Evolutionary conservation across 37 sponge, comb jelly and placozoan species (phyloP).

Genomic region (Beroe forskalii): DNA sequence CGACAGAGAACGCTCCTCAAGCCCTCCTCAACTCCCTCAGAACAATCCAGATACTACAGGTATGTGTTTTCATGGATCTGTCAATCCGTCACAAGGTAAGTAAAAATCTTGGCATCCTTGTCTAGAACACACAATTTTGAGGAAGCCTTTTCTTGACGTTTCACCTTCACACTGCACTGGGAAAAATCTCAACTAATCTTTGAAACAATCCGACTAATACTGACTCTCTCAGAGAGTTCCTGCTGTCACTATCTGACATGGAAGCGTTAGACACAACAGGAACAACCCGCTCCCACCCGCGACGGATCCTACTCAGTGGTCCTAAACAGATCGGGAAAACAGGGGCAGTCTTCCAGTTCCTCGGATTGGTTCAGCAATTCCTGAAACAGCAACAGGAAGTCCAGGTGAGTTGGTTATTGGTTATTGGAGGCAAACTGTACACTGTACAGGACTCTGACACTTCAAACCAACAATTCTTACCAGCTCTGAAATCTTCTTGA

Average conservation of each 20-base stretch:
- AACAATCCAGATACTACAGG: constrained; percentile 62
- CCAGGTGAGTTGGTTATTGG: constrained; percentile 50
- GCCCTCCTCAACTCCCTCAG: constrained; percentile 2
- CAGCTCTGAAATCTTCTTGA: too few relatives aligned
- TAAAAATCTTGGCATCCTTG: too few relatives aligned
- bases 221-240: constrained; percentile 55
- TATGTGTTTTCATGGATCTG: background rate
- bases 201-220: too few relatives aligned
- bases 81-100: too few relatives aligned
- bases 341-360: constrained; percentile 59
- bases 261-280: constrained; percentile 48
- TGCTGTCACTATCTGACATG: constrained; percentile 50
- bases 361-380: constrained; percentile 53
- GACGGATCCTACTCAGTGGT: constrained; percentile 33
- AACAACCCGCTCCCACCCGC: background rate
- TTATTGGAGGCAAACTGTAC: too few relatives aligned
- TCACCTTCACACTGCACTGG: too few relatives aligned
- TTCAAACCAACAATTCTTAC: too few relatives aligned
- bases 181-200: too few relatives aligned
- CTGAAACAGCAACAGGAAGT: constrained; percentile 65
- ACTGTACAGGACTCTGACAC: too few relatives aligned
- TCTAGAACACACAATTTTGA: too few relatives aligned
- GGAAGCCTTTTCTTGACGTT: too few relatives aligned
- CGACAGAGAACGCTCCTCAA: constrained; percentile 64
- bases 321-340: constrained; percentile 64